Percentiles rank a stretch among this genome's conserved stretches.
These are phyloP conservation scores for Fragum fragum DNA, from an alignment of 2,888 invertebrate genomes.

Conservation along the genomic window DNA sequence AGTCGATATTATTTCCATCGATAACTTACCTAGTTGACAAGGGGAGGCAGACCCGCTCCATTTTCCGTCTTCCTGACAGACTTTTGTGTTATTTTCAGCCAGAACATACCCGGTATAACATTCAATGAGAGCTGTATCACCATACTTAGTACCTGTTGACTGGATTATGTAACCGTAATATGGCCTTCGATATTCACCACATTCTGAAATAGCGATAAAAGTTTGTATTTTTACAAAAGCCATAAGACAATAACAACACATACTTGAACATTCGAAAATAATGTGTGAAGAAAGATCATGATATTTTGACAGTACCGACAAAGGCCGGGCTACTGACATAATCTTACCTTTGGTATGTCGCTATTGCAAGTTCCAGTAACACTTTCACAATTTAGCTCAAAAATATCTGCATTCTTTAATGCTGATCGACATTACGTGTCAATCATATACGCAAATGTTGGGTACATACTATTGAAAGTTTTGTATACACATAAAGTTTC, in stretches of 20 bases:
- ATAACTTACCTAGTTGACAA: slow-evolving; percentile 9
- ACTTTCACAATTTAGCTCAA: too few species aligned
- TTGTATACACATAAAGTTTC: too few species aligned
- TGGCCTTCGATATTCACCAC: slow-evolving; percentile 1
- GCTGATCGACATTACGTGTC: too few species aligned
- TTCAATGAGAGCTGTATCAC: slow-evolving; percentile 11
- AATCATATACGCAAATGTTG: too few species aligned
- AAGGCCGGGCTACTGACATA: neutral
- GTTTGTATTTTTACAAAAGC: too few species aligned
- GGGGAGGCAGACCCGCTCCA: slow-evolving; percentile 26
- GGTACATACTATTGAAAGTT: too few species aligned
- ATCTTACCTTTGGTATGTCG: too few species aligned
- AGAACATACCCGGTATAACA: slow-evolving; percentile 32
- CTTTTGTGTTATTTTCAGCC: slow-evolving; percentile 13
- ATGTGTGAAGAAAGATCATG: too few species aligned
- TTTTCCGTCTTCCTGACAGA: slow-evolving; percentile 28
- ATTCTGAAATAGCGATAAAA: slow-evolving; percentile 34
- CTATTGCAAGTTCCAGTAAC: too few species aligned
- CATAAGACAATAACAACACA: neutral
- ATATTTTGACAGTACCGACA: neutral
- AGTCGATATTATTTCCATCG: too few species aligned
- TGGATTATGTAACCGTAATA: slow-evolving; percentile 10
- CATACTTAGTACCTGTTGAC: slow-evolving; percentile 23
- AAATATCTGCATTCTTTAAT: too few species aligned
- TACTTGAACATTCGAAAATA: too few species aligned